Percentiles rank a stretch among this genome's conserved stretches.
Conservation (phyloP, 2,113 vertebrate species). For the Pteronura brasiliensis region DNA sequence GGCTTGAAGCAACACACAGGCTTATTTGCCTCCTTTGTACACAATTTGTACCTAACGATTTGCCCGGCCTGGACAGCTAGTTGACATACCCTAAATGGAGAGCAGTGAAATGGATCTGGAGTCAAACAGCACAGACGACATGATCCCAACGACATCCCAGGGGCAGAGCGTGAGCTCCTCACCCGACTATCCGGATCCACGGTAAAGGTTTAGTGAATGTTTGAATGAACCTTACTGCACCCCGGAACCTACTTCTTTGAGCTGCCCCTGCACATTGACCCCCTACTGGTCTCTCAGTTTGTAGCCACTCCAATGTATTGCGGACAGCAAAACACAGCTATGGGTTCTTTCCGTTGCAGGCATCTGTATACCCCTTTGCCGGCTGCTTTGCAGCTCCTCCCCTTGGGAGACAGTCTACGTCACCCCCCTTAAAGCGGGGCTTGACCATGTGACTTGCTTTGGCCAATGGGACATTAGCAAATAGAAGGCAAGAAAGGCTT, state of each 20-base stretch:
- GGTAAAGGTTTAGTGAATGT: not conserved
- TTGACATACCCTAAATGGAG: not conserved
- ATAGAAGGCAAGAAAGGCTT: not conserved
- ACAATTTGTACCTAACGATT: not conserved
- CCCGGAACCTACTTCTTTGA: not conserved
- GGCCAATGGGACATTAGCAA: not conserved
- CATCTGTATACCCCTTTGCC: not conserved
- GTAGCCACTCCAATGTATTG: not conserved
- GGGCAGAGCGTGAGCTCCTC: not conserved
- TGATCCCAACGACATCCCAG: not conserved
- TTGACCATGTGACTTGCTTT: not conserved
- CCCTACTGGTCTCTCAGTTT: not conserved
- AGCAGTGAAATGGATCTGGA: not conserved
- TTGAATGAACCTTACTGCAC: not conserved
- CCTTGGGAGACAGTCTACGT: not conserved
- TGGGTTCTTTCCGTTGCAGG: not conserved
- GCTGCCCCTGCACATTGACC: not conserved
- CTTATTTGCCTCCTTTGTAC: not conserved
- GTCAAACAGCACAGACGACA: not conserved
- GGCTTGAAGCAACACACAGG: not conserved
- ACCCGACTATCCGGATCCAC: not conserved
- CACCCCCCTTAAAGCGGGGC: not conserved
- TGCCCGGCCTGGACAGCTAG: not conserved
- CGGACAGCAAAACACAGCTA: not conserved
- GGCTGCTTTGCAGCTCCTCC: not conserved